Conservation (phyloP, 2,797 vertebrate genomes). For the Artibeus lituratus region DNA sequence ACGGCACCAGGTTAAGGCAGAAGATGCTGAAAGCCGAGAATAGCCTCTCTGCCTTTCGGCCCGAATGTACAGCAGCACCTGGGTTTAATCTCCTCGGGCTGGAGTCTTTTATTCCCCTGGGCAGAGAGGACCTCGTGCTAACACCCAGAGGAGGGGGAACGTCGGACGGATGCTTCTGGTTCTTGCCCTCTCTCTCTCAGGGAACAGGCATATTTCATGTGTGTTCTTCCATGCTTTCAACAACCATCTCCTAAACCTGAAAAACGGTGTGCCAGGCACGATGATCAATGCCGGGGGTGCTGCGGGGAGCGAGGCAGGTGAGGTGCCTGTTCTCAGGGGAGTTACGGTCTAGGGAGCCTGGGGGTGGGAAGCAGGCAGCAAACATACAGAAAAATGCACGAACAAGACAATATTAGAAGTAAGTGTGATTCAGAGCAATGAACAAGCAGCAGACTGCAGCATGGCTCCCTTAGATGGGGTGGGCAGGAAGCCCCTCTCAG, state of each 20-base stretch:
- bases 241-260: neutral
- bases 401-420: neutral
- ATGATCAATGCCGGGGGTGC: neutral
- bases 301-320: neutral
- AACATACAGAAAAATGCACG: neutral
- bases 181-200: neutral
- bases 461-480: neutral
- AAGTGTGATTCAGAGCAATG: neutral
- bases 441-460: neutral
- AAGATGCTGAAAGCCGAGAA: neutral
- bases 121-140: neutral
- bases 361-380: neutral
- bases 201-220: neutral
- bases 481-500: neutral
- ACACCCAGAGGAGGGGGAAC: neutral
- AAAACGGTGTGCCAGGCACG: neutral
- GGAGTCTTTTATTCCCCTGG: neutral
- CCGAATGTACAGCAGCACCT: neutral
- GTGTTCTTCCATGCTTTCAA: neutral
- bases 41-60: neutral
- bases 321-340: neutral
- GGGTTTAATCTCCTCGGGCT: neutral
- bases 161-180: neutral
- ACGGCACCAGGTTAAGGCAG: neutral
- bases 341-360: neutral